A percentile compares a stretch with the other conserved stretches of the same genome.
Conservation (phyloP, 2,888 invertebrate genomes). For the Parapristionchus giblindavisi region DNA sequence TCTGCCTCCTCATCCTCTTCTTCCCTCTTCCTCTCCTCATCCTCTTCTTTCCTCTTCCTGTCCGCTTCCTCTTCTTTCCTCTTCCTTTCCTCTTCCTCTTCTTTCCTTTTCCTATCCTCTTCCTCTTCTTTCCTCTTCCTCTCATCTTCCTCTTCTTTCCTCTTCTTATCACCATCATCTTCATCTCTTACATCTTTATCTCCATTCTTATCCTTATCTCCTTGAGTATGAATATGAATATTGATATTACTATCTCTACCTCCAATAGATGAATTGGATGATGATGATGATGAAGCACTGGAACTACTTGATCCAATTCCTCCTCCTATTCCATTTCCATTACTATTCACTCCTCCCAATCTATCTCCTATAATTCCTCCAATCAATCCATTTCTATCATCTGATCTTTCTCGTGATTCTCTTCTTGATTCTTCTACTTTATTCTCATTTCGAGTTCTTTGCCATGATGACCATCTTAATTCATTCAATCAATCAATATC, state of each 20-base stretch:
- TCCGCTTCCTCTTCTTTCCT: constrained; percentile 14
- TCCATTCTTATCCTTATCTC: constrained; percentile 39
- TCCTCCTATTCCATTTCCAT: not conserved
- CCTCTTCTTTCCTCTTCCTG: constrained; percentile 36
- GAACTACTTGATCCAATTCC: not conserved
- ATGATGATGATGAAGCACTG: too few relatives aligned
- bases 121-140: constrained; percentile 31
- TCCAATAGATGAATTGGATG: not conserved
- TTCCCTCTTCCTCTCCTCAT: constrained; percentile 38
- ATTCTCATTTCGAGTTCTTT: constrained; percentile 15
- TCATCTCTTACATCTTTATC: not conserved
- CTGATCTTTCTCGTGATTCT: not conserved
- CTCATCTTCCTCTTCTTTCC: constrained; percentile 26
- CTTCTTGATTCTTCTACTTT: constrained; percentile 5
- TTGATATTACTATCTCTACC: constrained; percentile 31
- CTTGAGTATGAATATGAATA: constrained; percentile 42
- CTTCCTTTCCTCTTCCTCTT: constrained; percentile 20
- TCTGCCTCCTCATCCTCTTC: constrained; percentile 4
- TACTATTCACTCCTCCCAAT: not conserved
- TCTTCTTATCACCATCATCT: constrained; percentile 22
- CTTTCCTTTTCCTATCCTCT: constrained; percentile 18
- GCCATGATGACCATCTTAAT: constrained; percentile 30
- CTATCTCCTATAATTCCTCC: not conserved
- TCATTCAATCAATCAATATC: not conserved
- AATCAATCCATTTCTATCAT: not conserved